Evolutionary conservation across 2,888 invertebrate species (phyloP).

Genomic region (Dendrolimus pini): DNA sequence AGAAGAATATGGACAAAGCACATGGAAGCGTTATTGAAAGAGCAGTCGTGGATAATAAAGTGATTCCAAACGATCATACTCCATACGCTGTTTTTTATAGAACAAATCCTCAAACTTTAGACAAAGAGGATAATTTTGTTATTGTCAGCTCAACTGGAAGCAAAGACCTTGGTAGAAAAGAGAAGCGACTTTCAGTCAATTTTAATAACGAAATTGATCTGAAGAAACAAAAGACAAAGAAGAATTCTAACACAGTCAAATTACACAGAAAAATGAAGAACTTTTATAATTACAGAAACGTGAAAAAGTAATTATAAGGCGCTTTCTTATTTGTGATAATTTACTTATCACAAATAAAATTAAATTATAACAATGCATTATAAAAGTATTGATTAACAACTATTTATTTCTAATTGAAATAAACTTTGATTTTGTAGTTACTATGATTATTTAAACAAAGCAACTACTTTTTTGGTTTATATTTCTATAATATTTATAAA

Average conservation of each 20-base stretch:
- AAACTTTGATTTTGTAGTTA: too few species aligned
- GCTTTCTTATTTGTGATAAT: too few species aligned
- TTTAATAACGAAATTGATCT: slow-evolving; percentile 14
- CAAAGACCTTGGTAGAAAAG: not conserved
- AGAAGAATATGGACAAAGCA: slow-evolving; percentile 19
- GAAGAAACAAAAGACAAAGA: slow-evolving; percentile 11
- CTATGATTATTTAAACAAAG: too few species aligned
- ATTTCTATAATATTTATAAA: too few species aligned
- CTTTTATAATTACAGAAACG: slow-evolving; percentile 20
- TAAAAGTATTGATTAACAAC: not conserved
- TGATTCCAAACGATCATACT: slow-evolving; percentile 19
- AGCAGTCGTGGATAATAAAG: too few species aligned
- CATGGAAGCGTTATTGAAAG: not conserved
- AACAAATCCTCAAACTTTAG: slow-evolving; percentile 32
- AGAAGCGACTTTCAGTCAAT: slow-evolving; percentile 6
- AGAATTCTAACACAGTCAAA: slow-evolving; percentile 17
- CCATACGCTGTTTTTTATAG: slow-evolving; percentile 51
- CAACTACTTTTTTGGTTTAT: too few species aligned
- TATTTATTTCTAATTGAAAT: too few species aligned
- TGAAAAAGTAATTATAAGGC: slow-evolving; percentile 3
- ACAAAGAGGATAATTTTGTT: slow-evolving; percentile 21
- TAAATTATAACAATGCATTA: not conserved
- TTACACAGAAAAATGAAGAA: slow-evolving; percentile 27
- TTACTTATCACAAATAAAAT: not conserved
- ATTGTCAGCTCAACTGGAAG: not conserved